Conservation (phyloP, 2,113 vertebrate species). For the Phalacrocorax brasilianus region DNA sequence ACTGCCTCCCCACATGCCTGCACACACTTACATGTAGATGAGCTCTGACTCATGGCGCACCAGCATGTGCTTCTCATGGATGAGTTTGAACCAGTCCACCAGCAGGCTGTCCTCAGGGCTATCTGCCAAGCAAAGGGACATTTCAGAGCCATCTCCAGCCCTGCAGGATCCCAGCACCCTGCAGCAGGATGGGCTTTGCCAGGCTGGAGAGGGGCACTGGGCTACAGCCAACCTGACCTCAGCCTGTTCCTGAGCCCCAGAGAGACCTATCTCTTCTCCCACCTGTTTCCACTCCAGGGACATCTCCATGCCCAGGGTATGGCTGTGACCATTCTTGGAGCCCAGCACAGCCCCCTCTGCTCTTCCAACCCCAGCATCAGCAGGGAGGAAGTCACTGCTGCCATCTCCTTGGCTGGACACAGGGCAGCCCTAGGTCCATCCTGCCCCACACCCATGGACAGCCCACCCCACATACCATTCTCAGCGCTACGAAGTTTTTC, state of each 20-base stretch:
- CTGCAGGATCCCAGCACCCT: neutral
- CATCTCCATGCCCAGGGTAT: neutral
- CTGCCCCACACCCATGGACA: neutral
- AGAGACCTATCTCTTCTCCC: neutral
- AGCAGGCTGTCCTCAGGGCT: slow-evolving; percentile 84
- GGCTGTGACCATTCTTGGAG: neutral
- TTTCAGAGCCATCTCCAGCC: neutral
- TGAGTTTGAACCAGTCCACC: slow-evolving; percentile 88
- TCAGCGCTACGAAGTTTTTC: slow-evolving; percentile 78
- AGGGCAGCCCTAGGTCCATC: neutral
- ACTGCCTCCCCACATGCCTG: slow-evolving; percentile 51
- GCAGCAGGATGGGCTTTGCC: neutral
- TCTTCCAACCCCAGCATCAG: neutral
- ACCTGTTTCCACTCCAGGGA: neutral
- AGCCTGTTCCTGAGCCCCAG: neutral
- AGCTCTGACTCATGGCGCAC: slow-evolving; percentile 86
- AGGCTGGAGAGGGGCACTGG: neutral
- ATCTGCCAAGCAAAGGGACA: slow-evolving; percentile 70
- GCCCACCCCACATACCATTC: slow-evolving; percentile 69
- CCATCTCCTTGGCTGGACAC: neutral
- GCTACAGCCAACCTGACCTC: neutral
- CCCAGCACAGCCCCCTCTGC: neutral
- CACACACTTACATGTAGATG: slow-evolving; percentile 86
- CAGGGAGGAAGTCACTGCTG: neutral
- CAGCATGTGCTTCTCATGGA: slow-evolving; percentile 87